These are phyloP conservation scores for Bolborhynchus lineola DNA, from an alignment of 2,113 vertebrate genomes.

Conservation along the genomic window DNA sequence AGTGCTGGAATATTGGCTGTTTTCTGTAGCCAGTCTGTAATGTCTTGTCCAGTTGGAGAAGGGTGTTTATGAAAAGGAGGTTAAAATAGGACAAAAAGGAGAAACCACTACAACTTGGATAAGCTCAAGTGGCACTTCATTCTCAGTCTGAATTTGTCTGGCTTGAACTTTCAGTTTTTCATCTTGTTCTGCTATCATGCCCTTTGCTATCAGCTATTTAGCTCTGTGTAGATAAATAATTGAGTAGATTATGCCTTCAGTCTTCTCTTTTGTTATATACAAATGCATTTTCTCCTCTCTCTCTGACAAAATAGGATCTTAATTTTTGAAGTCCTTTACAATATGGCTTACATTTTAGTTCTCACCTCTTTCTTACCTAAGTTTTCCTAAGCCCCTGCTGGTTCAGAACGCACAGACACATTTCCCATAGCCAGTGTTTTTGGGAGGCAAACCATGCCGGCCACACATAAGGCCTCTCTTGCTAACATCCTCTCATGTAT, in stretches of 20 bases:
- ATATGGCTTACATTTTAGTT: not conserved
- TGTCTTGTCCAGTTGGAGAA: not conserved
- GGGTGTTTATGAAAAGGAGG: not conserved
- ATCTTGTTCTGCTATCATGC: not conserved
- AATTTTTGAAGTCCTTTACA: not conserved
- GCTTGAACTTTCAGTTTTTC: not conserved
- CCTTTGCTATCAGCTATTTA: not conserved
- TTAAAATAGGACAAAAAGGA: not conserved
- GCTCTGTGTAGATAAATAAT: not conserved
- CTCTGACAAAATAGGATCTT: not conserved
- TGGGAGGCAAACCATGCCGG: not conserved
- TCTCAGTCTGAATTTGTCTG: not conserved
- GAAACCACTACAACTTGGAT: not conserved
- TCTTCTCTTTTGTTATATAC: not conserved
- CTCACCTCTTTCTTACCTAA: not conserved
- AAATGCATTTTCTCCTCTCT: not conserved
- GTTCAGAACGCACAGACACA: not conserved
- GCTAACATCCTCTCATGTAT: not conserved
- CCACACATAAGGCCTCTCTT: rapidly evolving
- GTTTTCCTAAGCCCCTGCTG: not conserved
- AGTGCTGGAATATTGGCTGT: not conserved
- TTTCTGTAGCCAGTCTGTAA: not conserved
- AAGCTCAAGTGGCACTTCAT: not conserved
- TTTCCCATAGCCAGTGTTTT: not conserved
- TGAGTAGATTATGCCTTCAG: not conserved